Evolutionary conservation across 2,113 vertebrate genomes (phyloP).

Genomic region (Bujurquina vittata): DNA sequence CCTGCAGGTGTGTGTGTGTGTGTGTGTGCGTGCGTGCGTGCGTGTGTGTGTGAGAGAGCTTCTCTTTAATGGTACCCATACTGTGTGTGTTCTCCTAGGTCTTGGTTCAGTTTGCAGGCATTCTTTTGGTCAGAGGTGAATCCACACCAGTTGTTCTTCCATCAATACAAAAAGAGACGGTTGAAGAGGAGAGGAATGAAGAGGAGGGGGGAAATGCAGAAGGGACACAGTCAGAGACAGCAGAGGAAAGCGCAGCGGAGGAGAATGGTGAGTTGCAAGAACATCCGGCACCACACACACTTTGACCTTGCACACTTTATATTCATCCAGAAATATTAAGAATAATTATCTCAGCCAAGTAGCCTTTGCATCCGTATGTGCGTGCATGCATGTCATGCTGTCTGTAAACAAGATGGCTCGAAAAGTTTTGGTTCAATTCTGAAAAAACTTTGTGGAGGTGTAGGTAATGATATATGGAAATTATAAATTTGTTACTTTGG

Average conservation of each 20-base stretch:
- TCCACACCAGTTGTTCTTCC: background rate
- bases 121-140: conserved; percentile 61
- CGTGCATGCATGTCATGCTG: too few species aligned
- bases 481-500: too few species aligned
- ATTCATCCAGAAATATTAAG: too few species aligned
- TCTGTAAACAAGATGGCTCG: too few species aligned
- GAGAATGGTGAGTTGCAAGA: background rate
- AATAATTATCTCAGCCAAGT: too few species aligned
- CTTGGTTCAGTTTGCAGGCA: conserved; percentile 73
- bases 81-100: conserved; percentile 48
- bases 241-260: background rate
- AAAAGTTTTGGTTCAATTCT: too few species aligned
- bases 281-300: background rate
- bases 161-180: background rate
- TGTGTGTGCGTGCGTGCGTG: background rate
- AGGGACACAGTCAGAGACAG: background rate
- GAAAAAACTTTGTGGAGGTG: too few species aligned
- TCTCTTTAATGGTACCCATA: background rate
- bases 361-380: too few species aligned
- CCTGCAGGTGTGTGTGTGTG: conserved; percentile 82
- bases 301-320: too few species aligned
- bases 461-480: too few species aligned
- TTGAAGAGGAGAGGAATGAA: background rate
- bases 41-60: background rate
- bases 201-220: conserved; percentile 7